Conservation (phyloP, 92 coral and sea anemone species). For the Nematostella vectensis region DNA sequence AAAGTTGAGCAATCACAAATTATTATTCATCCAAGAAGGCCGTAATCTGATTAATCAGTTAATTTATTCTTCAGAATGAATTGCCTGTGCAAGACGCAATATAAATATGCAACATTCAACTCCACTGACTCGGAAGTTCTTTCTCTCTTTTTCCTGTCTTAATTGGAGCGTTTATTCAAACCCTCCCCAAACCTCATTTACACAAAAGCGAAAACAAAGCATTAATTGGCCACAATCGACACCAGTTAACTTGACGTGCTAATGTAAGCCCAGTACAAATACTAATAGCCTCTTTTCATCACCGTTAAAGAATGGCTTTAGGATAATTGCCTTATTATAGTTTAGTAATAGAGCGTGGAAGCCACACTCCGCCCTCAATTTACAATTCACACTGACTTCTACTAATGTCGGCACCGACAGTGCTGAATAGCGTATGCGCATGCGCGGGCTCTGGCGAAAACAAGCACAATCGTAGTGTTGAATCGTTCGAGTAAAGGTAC, state of each 20-base stretch:
- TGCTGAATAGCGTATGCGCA: no score
- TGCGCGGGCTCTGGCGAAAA: no score
- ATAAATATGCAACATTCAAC: not conserved
- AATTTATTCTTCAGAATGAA: no score
- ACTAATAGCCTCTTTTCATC: conserved; percentile 54
- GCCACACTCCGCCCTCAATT: no score
- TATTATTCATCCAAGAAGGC: no score
- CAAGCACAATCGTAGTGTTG: no score
- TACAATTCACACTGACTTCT: no score
- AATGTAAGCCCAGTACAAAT: conserved; percentile 48
- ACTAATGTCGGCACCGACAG: no score
- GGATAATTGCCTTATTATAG: conserved; percentile 52
- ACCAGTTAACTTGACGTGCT: conserved; percentile 48
- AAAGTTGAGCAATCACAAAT: no score
- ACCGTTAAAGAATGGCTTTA: conserved; percentile 30
- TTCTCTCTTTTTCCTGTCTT: not conserved
- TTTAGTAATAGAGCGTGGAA: no score
- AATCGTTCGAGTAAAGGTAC: no score
- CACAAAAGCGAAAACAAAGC: conserved; percentile 18
- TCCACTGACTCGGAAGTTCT: not conserved
- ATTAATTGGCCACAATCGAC: conserved; percentile 36
- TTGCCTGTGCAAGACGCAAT: not conserved
- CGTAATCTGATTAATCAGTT: no score
- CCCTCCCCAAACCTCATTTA: conserved; percentile 15
- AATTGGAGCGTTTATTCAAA: not conserved